Percentiles rank a stretch among this genome's conserved stretches.
These are phyloP conservation scores for Salpingus planirostris DNA, from an alignment of 2,888 invertebrate genomes.

Conservation along the genomic window DNA sequence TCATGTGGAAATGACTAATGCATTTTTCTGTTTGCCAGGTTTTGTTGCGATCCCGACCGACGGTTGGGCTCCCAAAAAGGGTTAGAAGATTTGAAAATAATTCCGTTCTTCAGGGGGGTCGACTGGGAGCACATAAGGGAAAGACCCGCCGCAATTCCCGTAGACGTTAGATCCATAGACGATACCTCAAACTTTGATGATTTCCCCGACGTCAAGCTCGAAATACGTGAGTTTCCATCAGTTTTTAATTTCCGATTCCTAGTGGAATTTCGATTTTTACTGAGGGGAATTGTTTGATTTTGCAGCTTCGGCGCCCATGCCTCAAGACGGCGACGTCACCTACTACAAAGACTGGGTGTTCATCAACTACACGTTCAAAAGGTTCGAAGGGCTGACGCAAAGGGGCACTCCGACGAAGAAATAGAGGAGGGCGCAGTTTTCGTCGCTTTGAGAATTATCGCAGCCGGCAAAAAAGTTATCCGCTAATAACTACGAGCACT, in stretches of 20 bases:
- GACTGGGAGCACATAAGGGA: conserved; percentile 99
- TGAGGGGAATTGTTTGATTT: conserved; percentile 17
- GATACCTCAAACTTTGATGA: conserved; percentile 99
- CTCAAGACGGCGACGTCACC: conserved; percentile 83
- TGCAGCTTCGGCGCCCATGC: conserved; percentile 76
- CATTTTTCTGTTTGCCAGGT: conserved; percentile 59
- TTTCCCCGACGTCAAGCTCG: conserved; percentile 97
- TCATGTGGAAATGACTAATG: too few species aligned
- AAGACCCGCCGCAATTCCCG: conserved; percentile 94
- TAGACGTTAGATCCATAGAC: conserved; percentile 97
- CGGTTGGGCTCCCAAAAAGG: conserved; percentile 84
- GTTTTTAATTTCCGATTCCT: background rate
- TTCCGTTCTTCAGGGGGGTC: conserved; percentile 92
- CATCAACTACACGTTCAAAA: conserved; percentile 99
- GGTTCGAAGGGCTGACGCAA: conserved; percentile 96
- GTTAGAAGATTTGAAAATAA: conserved; percentile 86
- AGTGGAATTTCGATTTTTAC: background rate
- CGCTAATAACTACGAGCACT: conserved; percentile 18
- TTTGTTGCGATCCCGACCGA: conserved; percentile 94
- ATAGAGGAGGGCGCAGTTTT: conserved; percentile 37
- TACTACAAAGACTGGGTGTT: conserved; percentile 99
- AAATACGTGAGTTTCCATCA: conserved; percentile 75
- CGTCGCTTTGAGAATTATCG: conserved; percentile 8
- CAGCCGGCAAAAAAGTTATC: conserved; percentile 11
- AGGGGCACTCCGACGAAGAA: conserved; percentile 76